Conservation (phyloP, 2,797 vertebrate genomes). For the Heteromormyrus szaboi region DNA sequence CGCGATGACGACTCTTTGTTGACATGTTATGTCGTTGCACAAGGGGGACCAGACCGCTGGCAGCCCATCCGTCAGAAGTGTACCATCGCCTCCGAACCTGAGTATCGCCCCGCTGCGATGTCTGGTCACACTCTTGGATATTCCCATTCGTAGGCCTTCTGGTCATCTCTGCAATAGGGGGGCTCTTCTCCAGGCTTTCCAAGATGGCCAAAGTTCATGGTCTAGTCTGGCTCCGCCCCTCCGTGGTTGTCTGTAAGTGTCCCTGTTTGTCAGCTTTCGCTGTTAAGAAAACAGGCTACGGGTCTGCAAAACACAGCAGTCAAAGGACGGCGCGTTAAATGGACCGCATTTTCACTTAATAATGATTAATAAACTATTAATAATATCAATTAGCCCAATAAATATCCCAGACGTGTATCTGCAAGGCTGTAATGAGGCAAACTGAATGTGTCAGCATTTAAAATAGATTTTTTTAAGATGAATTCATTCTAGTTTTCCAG, state of each 20-base stretch:
- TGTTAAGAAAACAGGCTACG: background rate
- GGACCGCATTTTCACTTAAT: background rate
- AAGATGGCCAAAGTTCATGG: background rate
- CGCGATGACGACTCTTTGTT: background rate
- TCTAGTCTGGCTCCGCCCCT: background rate
- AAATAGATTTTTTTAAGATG: background rate
- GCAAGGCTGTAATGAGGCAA: background rate
- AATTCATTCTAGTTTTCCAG: background rate
- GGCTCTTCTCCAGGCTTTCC: background rate
- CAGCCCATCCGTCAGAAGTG: background rate
- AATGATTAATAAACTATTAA: constrained; percentile 7
- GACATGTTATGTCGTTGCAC: background rate
- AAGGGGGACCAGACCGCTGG: background rate
- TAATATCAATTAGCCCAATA: background rate
- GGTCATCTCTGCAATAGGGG: background rate
- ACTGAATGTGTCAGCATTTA: background rate
- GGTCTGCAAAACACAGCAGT: background rate
- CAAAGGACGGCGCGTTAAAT: background rate
- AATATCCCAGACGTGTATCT: background rate
- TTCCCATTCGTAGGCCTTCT: background rate
- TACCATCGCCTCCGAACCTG: background rate
- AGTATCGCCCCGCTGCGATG: background rate
- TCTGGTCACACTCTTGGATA: background rate
- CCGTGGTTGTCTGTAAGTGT: background rate
- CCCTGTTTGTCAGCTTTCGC: background rate